These are phyloP conservation scores for Orchesella flavescens DNA, from an alignment of 2,888 invertebrate species.

Conservation along the genomic window DNA sequence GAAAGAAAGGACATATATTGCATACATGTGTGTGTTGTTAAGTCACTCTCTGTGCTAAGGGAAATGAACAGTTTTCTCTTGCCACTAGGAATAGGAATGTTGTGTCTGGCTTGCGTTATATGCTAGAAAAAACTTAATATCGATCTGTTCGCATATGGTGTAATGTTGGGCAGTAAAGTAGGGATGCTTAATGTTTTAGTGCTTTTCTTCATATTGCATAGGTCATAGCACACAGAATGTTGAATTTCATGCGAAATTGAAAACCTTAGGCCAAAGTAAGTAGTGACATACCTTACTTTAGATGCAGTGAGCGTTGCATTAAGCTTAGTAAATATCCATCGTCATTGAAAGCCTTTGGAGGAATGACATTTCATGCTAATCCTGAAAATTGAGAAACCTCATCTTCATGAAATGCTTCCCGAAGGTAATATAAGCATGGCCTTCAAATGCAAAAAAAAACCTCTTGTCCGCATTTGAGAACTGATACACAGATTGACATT, in stretches of 20 bases:
- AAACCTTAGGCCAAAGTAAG: neutral
- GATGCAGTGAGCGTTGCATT: neutral
- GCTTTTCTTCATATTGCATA: neutral
- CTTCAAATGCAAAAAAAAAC: neutral
- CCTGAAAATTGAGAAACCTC: constrained; percentile 15
- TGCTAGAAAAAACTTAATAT: neutral
- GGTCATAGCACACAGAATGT: neutral
- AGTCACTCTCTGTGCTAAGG: neutral
- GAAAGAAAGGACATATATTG: neutral
- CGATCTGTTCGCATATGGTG: neutral
- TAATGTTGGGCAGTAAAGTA: neutral
- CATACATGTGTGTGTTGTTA: neutral
- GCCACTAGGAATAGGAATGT: neutral
- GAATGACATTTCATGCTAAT: constrained; percentile 20
- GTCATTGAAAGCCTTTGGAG: neutral
- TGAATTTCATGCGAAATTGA: neutral
- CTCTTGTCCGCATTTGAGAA: no score
- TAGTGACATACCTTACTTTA: neutral
- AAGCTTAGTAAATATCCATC: neutral
- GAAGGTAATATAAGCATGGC: neutral
- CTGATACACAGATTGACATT: no score
- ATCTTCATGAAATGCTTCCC: constrained; percentile 16
- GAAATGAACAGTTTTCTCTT: neutral
- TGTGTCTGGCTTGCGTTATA: neutral
- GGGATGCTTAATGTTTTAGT: neutral